These are phyloP conservation scores for Philonicus albiceps DNA, from an alignment of 2,888 invertebrate species.

Conservation along the genomic window DNA sequence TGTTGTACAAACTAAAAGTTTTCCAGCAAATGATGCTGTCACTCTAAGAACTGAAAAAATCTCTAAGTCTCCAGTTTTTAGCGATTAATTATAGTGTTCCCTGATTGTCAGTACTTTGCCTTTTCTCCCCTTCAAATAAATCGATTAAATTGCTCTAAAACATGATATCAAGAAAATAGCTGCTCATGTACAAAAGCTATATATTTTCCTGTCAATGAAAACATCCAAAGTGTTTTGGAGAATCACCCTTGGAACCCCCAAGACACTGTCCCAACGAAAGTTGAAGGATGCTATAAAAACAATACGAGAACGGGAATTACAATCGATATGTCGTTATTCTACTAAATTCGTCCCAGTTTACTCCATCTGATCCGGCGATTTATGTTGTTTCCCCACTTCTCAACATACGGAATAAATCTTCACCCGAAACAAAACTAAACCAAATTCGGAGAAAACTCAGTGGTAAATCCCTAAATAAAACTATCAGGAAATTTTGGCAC, in stretches of 20 bases:
- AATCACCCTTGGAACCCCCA: neutral
- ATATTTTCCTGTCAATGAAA: neutral
- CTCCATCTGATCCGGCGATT: neutral
- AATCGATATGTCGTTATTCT: neutral
- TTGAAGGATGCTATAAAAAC: neutral
- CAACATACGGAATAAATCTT: neutral
- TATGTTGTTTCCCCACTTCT: neutral
- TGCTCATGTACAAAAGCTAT: neutral
- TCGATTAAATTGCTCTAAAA: neutral
- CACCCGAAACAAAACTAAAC: neutral
- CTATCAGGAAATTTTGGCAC: neutral
- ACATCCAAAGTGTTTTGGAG: neutral
- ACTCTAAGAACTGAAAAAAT: too few species aligned
- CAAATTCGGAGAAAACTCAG: neutral
- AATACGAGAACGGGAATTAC: neutral
- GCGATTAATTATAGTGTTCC: neutral
- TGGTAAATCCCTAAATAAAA: neutral
- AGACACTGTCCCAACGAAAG: neutral
- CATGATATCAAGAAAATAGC: neutral
- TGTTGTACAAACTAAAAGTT: too few species aligned
- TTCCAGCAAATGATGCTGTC: too few species aligned
- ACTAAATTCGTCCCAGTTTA: neutral
- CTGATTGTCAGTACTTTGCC: neutral
- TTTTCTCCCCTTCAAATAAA: neutral
- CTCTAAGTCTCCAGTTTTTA: too few species aligned